Evolutionary conservation across 2,113 vertebrate species (phyloP), one percentile per base, ranked within the genome.

Genomic region (Macaca mulatta): DNA sequence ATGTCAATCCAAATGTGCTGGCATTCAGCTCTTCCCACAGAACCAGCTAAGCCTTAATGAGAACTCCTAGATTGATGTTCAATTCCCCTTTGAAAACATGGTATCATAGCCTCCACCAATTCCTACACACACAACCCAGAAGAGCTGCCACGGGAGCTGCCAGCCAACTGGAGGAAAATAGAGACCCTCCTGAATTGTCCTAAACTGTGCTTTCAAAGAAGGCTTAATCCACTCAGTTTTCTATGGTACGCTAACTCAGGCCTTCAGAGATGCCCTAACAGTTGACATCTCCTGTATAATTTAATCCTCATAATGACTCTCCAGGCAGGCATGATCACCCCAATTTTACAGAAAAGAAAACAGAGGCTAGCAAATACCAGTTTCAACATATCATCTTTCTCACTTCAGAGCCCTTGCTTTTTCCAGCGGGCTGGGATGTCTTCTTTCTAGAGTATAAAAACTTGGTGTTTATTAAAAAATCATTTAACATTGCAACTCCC

Each of bases 391-490:
- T 72, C 35, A 43, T 89, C 18, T 74, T 95, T 89, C 23, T 67
- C 23, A 95, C 64, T 90, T 95, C 9, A 86, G 61, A 50, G 6
- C 27, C 50, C 30, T 8, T 79, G 43, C 35, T 50, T 78, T 96
- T 64, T 27, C 79, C 78, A 80, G 72, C 79, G n/a, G 48, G 27
- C 48, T 74, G 38, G n/a, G 40, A 55, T 80, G 27, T 35, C 43
- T 94, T 96, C 38, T 92, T 90, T 96, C 35, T 57, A 94, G 43
- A 97, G 57, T 75, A 43, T 8, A 92, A 18, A 89, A 32, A 67
- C 50, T 85, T 6, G 6, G 50, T 97, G 59, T 75, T 98, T 59
- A 64, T 67, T 89, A 50, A 96, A 90, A 97, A 96, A 22, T 11
- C 61, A 25, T 23, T 96, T 94, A 90, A 90, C 61, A 87, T 78